A percentile compares a stretch with the other conserved stretches of the same genome.
phyloP scores from a whole-genome alignment of 2,113 vertebrate genomes.

The Ia io region DNA sequence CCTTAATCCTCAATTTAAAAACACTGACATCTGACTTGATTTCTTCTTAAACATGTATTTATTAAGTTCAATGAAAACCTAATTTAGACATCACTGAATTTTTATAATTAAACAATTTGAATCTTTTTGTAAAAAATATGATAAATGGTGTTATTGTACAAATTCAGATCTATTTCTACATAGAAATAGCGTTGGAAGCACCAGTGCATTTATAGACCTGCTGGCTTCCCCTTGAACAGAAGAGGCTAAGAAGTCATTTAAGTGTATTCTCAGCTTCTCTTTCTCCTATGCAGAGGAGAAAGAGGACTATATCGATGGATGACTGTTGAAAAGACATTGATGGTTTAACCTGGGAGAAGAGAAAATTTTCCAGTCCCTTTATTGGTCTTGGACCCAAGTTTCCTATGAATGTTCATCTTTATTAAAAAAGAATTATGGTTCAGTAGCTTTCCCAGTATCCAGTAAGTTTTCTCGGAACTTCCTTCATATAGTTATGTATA shows the following conservation, averaged over 20 bases:
- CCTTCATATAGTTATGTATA: background rate
- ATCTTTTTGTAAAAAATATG: background rate
- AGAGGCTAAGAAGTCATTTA: background rate
- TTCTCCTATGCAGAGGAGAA: background rate
- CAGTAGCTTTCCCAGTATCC: background rate
- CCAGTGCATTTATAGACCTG: background rate
- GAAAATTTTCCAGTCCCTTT: background rate
- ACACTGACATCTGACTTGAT: background rate
- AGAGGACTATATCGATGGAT: constrained; percentile 6
- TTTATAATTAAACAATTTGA: constrained; percentile 16
- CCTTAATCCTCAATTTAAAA: constrained; percentile 24
- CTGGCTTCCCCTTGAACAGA: background rate
- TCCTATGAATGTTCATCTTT: background rate
- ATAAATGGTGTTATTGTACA: background rate
- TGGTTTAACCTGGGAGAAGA: background rate
- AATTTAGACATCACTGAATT: background rate
- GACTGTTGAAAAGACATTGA: background rate
- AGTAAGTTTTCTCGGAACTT: background rate
- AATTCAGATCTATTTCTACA: background rate
- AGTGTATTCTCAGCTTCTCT: background rate
- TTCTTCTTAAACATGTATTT: constrained; percentile 14
- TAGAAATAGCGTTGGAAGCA: background rate
- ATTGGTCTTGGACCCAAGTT: background rate
- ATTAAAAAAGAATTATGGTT: background rate
- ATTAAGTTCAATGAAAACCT: background rate